Evolutionary conservation across 2,888 invertebrate genomes (phyloP), one percentile per base, ranked within the genome.

Genomic region (Cryptocephalus primarius): DNA sequence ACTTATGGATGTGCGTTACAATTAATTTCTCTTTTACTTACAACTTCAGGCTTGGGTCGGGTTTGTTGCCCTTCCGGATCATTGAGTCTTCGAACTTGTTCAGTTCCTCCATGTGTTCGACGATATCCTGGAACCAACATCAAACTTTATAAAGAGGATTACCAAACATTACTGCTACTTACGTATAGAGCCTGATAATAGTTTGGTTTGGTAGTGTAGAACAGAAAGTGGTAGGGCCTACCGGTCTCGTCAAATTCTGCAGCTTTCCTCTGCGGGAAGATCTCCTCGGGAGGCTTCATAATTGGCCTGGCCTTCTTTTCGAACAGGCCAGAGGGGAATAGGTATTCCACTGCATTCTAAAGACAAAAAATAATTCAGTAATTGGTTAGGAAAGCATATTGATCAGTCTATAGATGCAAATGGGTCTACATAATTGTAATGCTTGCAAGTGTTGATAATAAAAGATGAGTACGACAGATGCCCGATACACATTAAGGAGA

Each of bases 281-380:
- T 74, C 72, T 89, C 83, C 60, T 84, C 82, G 31, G 97, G 96
- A 22, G 88, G 85, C 64, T 83, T 85, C 90, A 99, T 88, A 11
- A 86, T 69, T 0, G 99, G 97, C 44, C 90, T 77, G 0, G 96
- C 94, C 57, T 76, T 79, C 55, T 80, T 81, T 45, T 91, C 88
- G 65, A 78, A 90, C 45, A 99, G 72, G 8, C 93, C 95, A 48
- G 95, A 95, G 6, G 99, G 99, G 61, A 99, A 88, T n/a, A 99
- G 72, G 72, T 99, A 99, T 53, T 80, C 78, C 58, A 99, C 90
- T 2, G 95, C 88, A 64, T 79, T 80, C 88, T 88, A 66, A 49
- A 74, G 51, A 36, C 36, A 36, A 4, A 36, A 11, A 36, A 36
- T 4, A 36, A 36, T 11, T 12, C 2, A 11, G 4, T 4, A 36